Evolutionary conservation across 2,113 vertebrate species (phyloP), one percentile per base, ranked within the genome.

Genomic region (Castor canadensis): DNA sequence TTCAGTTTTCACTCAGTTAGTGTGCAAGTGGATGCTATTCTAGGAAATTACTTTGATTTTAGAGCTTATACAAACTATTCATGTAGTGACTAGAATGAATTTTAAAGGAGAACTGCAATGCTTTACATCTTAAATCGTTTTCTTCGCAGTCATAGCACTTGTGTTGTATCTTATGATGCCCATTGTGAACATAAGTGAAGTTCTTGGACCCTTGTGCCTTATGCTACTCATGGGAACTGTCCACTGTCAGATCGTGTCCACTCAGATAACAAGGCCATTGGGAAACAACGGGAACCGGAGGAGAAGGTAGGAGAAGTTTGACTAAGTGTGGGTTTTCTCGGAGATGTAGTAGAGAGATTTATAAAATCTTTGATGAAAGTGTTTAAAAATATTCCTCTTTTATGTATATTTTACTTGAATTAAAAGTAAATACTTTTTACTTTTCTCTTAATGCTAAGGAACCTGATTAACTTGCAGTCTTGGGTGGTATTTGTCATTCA

Each of bases 221-320:
- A 99, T 99, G 99, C 98, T 99, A 76, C 98, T 99, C 92, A 98
- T 99, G 98, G 99, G 99, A 8, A 99, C 99, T 0, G 99, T 99
- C 86, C 99, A 99, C 98, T 99, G 99, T 96, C 99, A 99, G 89
- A 99, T 99, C 32, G 99, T 99, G 97, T 99, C 99, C 35, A 99
- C 99, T 0, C 99, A 99, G 98, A 98, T 98, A 95, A 98, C 97
- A 96, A 98, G 98, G 60, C 98, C 98, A 20, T 97, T 98, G 0
- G 98, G 97, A 38, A 97, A 47, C 97, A 99, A 99, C 38, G 99
- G 99, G 19, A 96, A 98, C 60, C 98, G 99, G 96, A 98, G 99
- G 56, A 98, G 99, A 97, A 99, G 99, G 99, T 99, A 96, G 97
- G 98, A 15, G n/a, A 56, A 35, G 6, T 10, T 9, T 9, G 17